Evolutionary conservation across 2,113 vertebrate genomes (phyloP).

Genomic region (Nicator chloris): DNA sequence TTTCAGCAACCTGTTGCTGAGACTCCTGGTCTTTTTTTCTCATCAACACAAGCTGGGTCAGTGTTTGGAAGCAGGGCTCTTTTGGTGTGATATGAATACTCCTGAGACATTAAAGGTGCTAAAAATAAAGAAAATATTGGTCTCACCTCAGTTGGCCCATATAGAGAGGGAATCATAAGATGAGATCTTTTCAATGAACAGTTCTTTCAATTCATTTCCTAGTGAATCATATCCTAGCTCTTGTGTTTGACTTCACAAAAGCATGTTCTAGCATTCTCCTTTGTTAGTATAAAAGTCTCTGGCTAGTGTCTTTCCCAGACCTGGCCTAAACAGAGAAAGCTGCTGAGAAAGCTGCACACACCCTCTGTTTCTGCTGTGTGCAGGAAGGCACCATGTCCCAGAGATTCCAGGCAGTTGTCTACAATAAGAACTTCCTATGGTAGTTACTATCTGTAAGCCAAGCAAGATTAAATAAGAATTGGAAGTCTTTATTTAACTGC

Average conservation of each 20-base stretch:
- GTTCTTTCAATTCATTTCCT: not conserved
- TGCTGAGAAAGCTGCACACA: not conserved
- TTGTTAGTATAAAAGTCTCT: not conserved
- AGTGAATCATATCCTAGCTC: not conserved
- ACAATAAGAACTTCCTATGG: accelerated
- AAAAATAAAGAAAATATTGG: not conserved
- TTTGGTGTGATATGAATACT: not conserved
- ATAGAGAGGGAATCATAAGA: not conserved
- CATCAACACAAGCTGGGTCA: not conserved
- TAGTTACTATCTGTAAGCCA: not conserved
- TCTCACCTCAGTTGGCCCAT: not conserved
- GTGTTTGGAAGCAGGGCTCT: not conserved
- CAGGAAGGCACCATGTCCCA: not conserved
- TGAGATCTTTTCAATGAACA: not conserved
- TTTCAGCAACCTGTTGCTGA: not conserved
- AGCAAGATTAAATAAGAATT: not conserved
- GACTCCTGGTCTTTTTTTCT: not conserved
- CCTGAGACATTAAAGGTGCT: not conserved
- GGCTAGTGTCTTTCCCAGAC: not conserved
- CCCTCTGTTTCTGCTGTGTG: not conserved
- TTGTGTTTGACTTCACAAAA: not conserved
- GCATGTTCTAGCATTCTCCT: not conserved
- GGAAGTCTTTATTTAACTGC: not conserved
- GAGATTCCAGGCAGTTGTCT: not conserved
- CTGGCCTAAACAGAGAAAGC: not conserved